These are phyloP conservation scores for Campylomormyrus numenius DNA, from an alignment of 2,113 vertebrate species.

Conservation along the genomic window DNA sequence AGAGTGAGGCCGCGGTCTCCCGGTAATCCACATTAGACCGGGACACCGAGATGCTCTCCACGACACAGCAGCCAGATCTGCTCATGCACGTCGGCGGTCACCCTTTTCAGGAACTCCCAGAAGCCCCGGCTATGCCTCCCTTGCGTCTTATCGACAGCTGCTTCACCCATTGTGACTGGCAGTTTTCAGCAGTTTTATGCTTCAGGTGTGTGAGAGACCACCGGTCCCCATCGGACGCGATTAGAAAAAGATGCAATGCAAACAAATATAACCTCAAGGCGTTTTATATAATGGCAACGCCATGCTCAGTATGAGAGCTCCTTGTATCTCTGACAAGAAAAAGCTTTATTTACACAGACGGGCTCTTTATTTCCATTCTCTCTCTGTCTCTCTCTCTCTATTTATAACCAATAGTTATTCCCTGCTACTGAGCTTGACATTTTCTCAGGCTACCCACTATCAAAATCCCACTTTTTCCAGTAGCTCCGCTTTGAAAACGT, in stretches of 20 bases:
- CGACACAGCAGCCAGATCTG: not conserved
- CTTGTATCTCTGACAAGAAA: not conserved
- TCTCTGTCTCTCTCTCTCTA: constrained; percentile 33
- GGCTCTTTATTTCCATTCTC: constrained; percentile 31
- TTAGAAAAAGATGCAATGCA: not conserved
- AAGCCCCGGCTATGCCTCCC: not conserved
- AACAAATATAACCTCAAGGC: not conserved
- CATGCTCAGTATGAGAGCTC: not conserved
- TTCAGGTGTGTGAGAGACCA: not conserved
- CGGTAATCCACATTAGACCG: not conserved
- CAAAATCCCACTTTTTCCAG: not conserved
- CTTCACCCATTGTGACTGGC: not conserved
- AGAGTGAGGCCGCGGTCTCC: not conserved
- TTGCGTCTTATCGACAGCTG: not conserved
- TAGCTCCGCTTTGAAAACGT: not conserved
- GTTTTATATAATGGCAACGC: not conserved
- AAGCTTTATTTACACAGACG: constrained; percentile 20
- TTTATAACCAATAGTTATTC: constrained; percentile 51
- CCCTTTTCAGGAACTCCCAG: not conserved
- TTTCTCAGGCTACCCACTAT: not conserved
- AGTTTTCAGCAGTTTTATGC: not conserved
- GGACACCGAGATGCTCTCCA: not conserved
- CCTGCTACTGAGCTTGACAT: constrained; percentile 16
- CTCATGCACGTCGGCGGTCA: not conserved
- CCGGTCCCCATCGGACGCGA: not conserved